Percentiles rank a stretch among this genome's conserved stretches.
Evolutionary conservation across 2,113 vertebrate genomes (phyloP).

Genomic region (Dermatemys mawii): DNA sequence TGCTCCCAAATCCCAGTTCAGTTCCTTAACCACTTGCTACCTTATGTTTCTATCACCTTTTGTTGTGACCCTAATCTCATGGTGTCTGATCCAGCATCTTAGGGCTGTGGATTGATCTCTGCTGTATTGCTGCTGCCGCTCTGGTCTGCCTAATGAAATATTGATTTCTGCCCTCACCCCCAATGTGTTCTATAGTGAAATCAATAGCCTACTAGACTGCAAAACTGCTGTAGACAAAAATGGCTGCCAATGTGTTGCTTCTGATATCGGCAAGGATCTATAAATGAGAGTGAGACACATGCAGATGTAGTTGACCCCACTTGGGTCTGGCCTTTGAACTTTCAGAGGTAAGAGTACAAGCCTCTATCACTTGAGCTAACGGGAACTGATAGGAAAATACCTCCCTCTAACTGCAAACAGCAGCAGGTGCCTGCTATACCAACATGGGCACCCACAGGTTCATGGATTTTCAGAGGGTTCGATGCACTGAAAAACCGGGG

Average conservation of each 20-base stretch:
- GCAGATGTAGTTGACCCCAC: no score
- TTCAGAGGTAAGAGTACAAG: no score
- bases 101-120: not conserved
- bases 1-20: not conserved
- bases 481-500: constrained; percentile 44
- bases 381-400: not conserved
- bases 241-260: not conserved
- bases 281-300: not conserved
- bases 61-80: not conserved
- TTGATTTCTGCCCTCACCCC: constrained; percentile 56
- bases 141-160: constrained; percentile 64
- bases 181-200: constrained; percentile 24
- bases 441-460: constrained; percentile 27
- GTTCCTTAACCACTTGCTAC: not conserved
- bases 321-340: no score
- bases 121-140: not conserved
- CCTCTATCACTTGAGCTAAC: not conserved
- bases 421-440: constrained; percentile 26
- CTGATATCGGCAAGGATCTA: not conserved
- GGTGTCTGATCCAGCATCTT: not conserved
- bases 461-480: constrained; percentile 30
- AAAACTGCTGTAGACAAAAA: constrained; percentile 47
- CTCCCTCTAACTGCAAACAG: not conserved
- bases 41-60: not conserved
- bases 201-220: constrained; percentile 50